These are phyloP conservation scores for Anas flavirostris DNA, from an alignment of 2,797 vertebrate species.

Conservation along the genomic window DNA sequence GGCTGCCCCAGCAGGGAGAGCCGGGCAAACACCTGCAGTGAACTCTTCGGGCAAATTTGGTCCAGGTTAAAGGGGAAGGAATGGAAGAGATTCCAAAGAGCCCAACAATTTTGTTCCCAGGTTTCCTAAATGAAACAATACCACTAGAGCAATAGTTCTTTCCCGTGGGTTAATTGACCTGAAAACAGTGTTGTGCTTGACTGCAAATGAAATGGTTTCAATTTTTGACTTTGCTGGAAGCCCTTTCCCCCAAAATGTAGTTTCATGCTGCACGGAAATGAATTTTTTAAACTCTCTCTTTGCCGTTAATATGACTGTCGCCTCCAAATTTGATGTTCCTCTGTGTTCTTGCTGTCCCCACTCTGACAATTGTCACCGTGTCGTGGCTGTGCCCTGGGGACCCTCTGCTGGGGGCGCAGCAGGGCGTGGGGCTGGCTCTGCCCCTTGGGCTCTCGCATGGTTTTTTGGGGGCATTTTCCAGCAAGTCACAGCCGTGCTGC, in stretches of 20 bases:
- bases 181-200: neutral
- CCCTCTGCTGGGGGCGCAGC: neutral
- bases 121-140: neutral
- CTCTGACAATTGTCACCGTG: neutral
- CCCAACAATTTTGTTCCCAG: neutral
- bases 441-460: too few relatives aligned
- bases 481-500: too few relatives aligned
- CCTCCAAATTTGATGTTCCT: accelerated
- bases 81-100: neutral
- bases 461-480: too few relatives aligned
- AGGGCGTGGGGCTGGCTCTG: neutral
- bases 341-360: neutral
- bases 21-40: accelerated
- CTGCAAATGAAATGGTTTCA: neutral
- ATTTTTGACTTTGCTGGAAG: constrained; percentile 16
- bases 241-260: neutral
- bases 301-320: neutral
- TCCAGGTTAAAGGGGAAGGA: neutral
- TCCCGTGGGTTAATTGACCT: constrained; percentile 6
- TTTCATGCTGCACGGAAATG: neutral
- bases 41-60: neutral
- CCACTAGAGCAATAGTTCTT: neutral
- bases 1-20: neutral
- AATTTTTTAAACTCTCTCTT: neutral
- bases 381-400: neutral